Evolutionary conservation across 2,113 vertebrate genomes (phyloP).

Genomic region (Psephotus haematonotus): DNA sequence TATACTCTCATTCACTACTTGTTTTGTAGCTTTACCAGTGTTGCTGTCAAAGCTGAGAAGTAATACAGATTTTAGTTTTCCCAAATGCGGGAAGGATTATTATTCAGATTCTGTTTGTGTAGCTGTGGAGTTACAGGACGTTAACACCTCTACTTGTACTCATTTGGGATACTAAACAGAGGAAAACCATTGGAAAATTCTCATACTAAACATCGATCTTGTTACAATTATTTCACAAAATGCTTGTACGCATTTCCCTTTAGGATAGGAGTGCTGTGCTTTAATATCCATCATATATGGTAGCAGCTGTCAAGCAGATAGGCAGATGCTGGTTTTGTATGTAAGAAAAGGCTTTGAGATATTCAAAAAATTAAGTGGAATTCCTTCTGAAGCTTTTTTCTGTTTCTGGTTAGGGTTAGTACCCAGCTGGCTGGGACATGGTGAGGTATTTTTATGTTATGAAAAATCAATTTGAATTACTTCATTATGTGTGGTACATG

Average conservation of each 20-base stretch:
- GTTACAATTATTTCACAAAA: not conserved
- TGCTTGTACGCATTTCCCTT: not conserved
- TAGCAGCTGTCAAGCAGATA: not conserved
- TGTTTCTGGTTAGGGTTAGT: not conserved
- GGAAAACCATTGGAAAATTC: not conserved
- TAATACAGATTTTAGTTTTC: not conserved
- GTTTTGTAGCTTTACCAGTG: not conserved
- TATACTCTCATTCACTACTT: not conserved
- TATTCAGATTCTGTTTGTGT: not conserved
- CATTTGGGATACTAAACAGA: not conserved
- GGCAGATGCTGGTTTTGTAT: not conserved
- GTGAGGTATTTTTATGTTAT: not conserved
- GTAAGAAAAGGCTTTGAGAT: not conserved
- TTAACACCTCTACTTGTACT: not conserved
- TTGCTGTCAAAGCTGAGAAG: not conserved
- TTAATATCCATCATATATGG: fast-evolving
- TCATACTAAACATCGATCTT: not conserved
- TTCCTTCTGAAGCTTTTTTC: not conserved
- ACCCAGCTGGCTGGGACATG: not conserved
- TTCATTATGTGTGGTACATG: not conserved
- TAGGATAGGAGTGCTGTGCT: not conserved
- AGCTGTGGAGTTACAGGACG: not conserved
- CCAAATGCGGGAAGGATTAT: not conserved
- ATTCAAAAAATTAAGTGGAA: not conserved
- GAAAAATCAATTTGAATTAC: not conserved